Base-by-base conservation (phyloP, 2,888 invertebrate genomes). In the Drosophila leonis region DNA sequence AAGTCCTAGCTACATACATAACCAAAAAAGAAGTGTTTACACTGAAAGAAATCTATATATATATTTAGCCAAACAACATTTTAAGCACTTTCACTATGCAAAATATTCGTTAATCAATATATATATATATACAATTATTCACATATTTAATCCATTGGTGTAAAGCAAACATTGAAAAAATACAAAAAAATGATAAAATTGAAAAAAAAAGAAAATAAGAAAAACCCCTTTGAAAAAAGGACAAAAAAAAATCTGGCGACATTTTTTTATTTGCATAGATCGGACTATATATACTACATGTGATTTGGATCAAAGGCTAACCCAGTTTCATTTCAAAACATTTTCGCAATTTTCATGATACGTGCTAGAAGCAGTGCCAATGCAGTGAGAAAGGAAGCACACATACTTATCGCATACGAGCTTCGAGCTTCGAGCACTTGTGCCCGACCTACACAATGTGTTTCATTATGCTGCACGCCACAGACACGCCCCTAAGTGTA, bases 141-240 rank as follows among this genome's bases (percentile, higher is more conserved):
- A 71, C 72, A 71, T 80, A 78, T 76, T 72, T 78, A 89, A 65
- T 81, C 78, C 57, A 81, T 74, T 68, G 66, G 78, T 84, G 74
- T 86, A 64, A 80, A 78, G 64, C 80, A 83, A 82, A 68, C 78
- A 81, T 80, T 80, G 55, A 65, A 66, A 65, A 66, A 48, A 51
- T 20, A 65, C 41, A 61, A 54, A 65, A 75, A 76, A 64, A 77
- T 65, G 55, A 67, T 69, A 71, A 75, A 54, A 42, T 56, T 56
- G 24, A 75, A 57, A 69, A 72, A 72, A 78, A 64, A 69, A 69
- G 66, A 65, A 76, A 75, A 71, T 59, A 79, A 56, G 68, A 68
- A 80, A 73, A 80, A 31, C 15, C 33, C 65, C 42, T 48, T 65
- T 65, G 31, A 52, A 63, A 67, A 68, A 48, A 48, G 59, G 62